These are phyloP conservation scores for Nemoura dubitans DNA, from an alignment of 2,888 invertebrate species.

Conservation along the genomic window DNA sequence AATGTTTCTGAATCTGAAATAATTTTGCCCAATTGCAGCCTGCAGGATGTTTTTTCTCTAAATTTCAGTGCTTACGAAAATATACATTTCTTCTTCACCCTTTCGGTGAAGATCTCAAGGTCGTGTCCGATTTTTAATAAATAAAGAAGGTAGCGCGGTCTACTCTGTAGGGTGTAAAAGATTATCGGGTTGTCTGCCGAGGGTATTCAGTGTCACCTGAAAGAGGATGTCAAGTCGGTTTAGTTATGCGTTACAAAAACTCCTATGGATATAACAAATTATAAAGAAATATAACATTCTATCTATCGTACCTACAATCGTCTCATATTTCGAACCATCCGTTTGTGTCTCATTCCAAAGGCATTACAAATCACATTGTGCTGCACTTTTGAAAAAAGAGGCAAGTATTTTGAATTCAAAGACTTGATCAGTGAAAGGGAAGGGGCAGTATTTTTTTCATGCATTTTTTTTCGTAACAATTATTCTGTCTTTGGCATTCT, in stretches of 20 bases:
- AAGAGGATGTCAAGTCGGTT: not conserved
- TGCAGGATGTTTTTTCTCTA: no score
- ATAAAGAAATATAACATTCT: not conserved
- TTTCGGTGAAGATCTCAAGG: no score
- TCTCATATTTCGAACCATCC: not conserved
- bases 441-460: not conserved
- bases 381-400: not conserved
- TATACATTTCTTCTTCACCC: no score
- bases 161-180: not conserved
- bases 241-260: not conserved
- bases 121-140: no score
- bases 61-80: no score
- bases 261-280: not conserved
- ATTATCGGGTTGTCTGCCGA: not conserved
- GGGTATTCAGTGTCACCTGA: not conserved
- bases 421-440: not conserved
- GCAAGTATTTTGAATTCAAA: not conserved
- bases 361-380: not conserved
- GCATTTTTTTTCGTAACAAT: not conserved
- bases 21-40: no score
- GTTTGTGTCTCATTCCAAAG: not conserved
- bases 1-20: no score
- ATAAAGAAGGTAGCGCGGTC: not conserved
- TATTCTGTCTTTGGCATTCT: not conserved
- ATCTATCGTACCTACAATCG: not conserved